Percentiles rank a stretch among this genome's conserved stretches.
These are phyloP conservation scores for Trogon melanurus DNA, from an alignment of 2,113 vertebrate genomes.

Conservation along the genomic window DNA sequence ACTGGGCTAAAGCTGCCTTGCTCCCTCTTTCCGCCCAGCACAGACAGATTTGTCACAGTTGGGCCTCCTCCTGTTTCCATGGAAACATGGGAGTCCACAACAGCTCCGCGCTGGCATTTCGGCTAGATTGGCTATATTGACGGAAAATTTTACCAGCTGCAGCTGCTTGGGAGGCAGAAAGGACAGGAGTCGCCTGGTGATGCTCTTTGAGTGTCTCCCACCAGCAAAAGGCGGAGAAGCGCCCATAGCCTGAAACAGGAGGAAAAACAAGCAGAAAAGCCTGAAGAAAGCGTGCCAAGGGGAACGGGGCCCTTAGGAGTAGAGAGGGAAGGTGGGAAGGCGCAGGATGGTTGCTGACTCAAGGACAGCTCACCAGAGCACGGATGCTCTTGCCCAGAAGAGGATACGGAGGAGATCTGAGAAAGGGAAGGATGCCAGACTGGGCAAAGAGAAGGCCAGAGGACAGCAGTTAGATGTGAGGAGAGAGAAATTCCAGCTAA, in stretches of 20 bases:
- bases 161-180: neutral
- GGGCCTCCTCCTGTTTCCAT: constrained; percentile 69
- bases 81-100: constrained; percentile 66
- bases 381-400: neutral
- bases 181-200: neutral
- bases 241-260: neutral
- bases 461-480: neutral
- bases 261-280: neutral
- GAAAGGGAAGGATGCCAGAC: neutral
- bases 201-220: neutral
- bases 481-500: neutral
- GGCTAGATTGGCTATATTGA: constrained; percentile 24
- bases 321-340: neutral
- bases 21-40: constrained; percentile 41
- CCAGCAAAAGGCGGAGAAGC: neutral
- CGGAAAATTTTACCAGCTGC: constrained; percentile 46
- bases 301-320: neutral
- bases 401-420: neutral
- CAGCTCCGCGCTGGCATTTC: constrained; percentile 46
- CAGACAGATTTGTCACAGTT: constrained; percentile 57
- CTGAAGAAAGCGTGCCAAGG: neutral
- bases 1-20: neutral
- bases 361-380: neutral
- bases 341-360: neutral
- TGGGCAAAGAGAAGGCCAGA: neutral